Evolutionary conservation across 1,140 invertebrate species (phyloP).

Genomic region (Drosophila lacertosa): DNA sequence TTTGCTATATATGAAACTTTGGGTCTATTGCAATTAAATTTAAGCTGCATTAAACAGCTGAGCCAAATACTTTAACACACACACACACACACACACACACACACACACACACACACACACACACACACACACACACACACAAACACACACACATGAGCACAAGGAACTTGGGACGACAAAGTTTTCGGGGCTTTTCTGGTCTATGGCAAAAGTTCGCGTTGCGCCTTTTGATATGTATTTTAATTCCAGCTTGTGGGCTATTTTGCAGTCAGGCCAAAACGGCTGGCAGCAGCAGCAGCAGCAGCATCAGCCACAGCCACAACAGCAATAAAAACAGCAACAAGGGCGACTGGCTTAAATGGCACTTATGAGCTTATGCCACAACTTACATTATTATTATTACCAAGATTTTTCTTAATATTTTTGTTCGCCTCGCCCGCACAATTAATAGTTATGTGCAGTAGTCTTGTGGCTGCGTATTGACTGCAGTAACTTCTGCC

Average conservation of each 20-base stretch:
- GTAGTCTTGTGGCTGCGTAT: conserved; percentile 44
- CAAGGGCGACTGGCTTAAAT: conserved; percentile 75
- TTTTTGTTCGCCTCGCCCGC: conserved; percentile 38
- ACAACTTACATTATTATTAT: conserved; percentile 83
- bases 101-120: conserved; percentile 29
- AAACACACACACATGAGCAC: conserved; percentile 11
- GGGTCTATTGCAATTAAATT: conserved; percentile 74
- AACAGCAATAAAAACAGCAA: conserved; percentile 18
- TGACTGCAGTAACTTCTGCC: conserved; percentile 41
- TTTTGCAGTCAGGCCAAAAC: conserved; percentile 61
- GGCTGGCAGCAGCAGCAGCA: conserved; percentile 42
- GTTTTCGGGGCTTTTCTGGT: conserved; percentile 66
- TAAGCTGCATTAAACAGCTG: conserved; percentile 73
- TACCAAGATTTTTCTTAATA: conserved; percentile 67
- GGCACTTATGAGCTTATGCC: conserved; percentile 82
- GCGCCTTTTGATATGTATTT: conserved; percentile 79
- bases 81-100: conserved; percentile 27
- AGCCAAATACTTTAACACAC: conserved; percentile 30
- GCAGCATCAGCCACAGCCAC: conserved; percentile 51
- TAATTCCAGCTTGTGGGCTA: conserved; percentile 73
- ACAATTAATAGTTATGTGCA: conserved; percentile 76
- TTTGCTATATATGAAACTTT: conserved; percentile 61
- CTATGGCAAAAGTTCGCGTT: conserved; percentile 72
- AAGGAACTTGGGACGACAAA: conserved; percentile 60
- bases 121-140: conserved; percentile 12